phyloP scores from a whole-genome alignment of 2,797 vertebrate species.

The Sarcoramphus papa region DNA sequence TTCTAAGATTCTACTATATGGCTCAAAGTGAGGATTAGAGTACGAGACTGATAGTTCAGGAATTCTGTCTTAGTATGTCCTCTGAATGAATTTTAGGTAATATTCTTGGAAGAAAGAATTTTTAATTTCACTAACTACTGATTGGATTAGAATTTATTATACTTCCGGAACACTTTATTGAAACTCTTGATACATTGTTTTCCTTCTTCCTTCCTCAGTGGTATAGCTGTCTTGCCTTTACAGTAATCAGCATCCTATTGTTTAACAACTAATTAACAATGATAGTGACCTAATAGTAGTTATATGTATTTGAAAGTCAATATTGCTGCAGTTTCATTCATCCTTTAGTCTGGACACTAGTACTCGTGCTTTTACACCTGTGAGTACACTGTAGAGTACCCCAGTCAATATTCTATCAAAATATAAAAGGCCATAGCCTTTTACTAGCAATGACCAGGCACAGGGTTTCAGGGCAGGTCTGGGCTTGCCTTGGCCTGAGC shows the following conservation, averaged over 20 bases:
- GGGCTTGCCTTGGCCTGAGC: background rate
- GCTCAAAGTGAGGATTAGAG: background rate
- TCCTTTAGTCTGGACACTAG: background rate
- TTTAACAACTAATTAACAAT: background rate
- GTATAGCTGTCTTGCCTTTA: background rate
- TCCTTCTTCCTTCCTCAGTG: background rate
- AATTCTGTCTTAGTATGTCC: background rate
- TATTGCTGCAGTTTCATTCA: background rate
- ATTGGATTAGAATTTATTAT: background rate
- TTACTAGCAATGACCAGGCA: background rate
- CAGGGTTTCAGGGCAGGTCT: background rate
- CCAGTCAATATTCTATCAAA: background rate
- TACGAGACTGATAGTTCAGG: background rate
- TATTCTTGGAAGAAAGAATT: background rate
- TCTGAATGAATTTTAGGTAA: background rate
- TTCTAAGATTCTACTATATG: background rate
- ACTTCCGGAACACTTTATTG: background rate
- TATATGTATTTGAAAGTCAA: background rate
- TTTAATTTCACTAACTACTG: background rate
- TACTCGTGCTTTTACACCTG: background rate
- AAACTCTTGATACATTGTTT: background rate
- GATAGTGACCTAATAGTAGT: background rate
- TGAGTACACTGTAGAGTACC: background rate
- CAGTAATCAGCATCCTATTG: background rate
- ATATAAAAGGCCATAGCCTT: background rate